A percentile compares a stretch with the other conserved stretches of the same genome.
These are phyloP conservation scores for Oopsacas minuta DNA, from an alignment of 37 sponge, comb jelly and placozoan species.

Conservation along the genomic window DNA sequence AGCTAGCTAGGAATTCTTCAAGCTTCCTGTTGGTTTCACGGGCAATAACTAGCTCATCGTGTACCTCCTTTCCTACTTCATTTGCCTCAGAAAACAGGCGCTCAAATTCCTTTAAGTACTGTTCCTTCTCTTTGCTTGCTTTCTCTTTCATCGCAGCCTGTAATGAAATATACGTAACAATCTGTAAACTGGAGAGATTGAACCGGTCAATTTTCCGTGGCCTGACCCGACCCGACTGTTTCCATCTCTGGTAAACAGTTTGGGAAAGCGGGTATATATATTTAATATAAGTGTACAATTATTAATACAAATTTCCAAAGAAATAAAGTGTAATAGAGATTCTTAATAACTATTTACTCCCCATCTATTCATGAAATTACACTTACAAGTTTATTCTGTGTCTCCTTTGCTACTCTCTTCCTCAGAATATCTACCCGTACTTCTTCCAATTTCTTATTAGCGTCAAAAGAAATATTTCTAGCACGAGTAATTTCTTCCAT, in stretches of 20 bases:
- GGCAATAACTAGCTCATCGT: slow-evolving; percentile 27
- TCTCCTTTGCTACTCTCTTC: neutral
- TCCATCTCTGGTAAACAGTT: too few relatives aligned
- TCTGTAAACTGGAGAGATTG: too few relatives aligned
- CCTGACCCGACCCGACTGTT: too few relatives aligned
- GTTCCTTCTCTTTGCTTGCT: neutral
- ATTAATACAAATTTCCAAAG: too few relatives aligned
- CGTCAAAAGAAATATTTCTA: neutral
- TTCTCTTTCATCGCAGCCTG: neutral
- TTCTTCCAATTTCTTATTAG: neutral
- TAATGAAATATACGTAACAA: neutral
- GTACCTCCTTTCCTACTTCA: slow-evolving; percentile 28
- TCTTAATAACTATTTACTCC: too few relatives aligned
- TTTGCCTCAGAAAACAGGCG: neutral
- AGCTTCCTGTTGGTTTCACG: slow-evolving; percentile 33
- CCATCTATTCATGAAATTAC: too few relatives aligned
- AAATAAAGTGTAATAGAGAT: too few relatives aligned
- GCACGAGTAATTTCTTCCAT: neutral
- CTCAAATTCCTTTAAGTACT: neutral
- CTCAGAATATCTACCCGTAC: neutral
- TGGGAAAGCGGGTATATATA: too few relatives aligned
- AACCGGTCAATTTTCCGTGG: too few relatives aligned
- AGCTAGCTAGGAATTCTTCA: slow-evolving; percentile 22
- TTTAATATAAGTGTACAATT: neutral
- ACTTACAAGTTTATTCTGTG: neutral